Conservation (phyloP, 2,113 vertebrate genomes). For the Lagopus leucura region DNA sequence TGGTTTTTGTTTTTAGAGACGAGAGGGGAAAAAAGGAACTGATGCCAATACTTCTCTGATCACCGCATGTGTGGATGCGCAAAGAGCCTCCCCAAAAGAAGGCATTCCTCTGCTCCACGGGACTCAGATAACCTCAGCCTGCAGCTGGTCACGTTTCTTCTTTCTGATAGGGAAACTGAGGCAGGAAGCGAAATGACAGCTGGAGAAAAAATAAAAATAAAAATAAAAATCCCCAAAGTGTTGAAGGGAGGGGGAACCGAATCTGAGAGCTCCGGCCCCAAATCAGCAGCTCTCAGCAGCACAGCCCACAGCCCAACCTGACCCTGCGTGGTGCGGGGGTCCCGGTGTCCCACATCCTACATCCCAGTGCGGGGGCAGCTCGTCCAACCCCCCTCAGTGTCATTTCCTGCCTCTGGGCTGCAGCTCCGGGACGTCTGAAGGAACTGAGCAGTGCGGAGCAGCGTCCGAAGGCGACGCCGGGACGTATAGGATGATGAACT, state of each 20-base stretch:
- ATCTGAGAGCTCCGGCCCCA: background rate
- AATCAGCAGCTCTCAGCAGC: background rate
- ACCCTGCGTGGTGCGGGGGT: accelerated
- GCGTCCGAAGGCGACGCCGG: background rate
- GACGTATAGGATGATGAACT: background rate
- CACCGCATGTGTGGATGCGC: background rate
- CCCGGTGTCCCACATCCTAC: accelerated
- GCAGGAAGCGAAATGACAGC: background rate
- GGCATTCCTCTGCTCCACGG: accelerated
- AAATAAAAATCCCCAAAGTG: background rate
- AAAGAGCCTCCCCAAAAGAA: accelerated
- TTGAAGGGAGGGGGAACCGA: background rate
- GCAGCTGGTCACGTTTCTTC: accelerated
- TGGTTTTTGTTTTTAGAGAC: background rate
- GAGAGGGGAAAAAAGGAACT: background rate
- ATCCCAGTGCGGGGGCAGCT: accelerated
- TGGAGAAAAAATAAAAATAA: background rate
- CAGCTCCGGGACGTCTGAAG: background rate
- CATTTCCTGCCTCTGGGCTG: constrained; percentile 30
- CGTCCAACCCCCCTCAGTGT: background rate
- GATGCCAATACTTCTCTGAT: accelerated
- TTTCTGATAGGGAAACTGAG: background rate
- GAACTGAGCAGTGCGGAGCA: background rate
- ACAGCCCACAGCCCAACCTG: background rate
- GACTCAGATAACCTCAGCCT: background rate